Base-by-base conservation (phyloP, 2,888 invertebrate genomes). In the Amorpha juglandis region DNA sequence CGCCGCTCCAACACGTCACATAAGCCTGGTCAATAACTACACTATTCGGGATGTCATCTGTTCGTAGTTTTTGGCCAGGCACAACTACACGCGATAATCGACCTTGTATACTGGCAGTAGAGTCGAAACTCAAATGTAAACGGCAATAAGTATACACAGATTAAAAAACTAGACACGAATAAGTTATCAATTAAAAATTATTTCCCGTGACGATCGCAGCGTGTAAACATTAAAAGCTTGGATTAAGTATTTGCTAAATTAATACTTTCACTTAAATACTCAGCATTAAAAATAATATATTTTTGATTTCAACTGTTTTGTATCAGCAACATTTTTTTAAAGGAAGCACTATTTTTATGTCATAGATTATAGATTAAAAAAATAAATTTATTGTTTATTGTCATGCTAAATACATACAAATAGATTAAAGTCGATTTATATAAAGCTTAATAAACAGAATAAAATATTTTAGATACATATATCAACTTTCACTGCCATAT, bases 191-290 rank as follows among this genome's bases (percentile, higher is more conserved):
- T 70, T 67, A 73, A 67, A 72, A 72, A 71, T 70, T 71, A 69
- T 70, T 74, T 71, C 68, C 70, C 74, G 68, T 70, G 70, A 75
- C 68, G 70, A 67, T 69, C 71, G 75, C 63, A 63, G 63, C 67
- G 63, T 65, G 47, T 58, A 55, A 47, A 38, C 63, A 65, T 55
- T 45, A 63, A 63, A 58, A 58, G 55, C 64, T 58, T 58, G 35
- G 64, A 45, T 55, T 65, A 65, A 78, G 76, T 79, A 82, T 76
- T 73, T 70, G 74, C 80, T 84, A 84, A 83, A 85, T 83, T 88
- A 87, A 88, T 88, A 88, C 88, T 88, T 86, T 80, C 72, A 71
- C 78, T 78, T 78, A 83, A 88, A 87, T 87, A 88, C 85, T 86
- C 78, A 71, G 75, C 67, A 75, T 68, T 75, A 70, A 75, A 73